Conservation (phyloP, 2,888 invertebrate genomes). For the Ichneumon xanthorius region DNA sequence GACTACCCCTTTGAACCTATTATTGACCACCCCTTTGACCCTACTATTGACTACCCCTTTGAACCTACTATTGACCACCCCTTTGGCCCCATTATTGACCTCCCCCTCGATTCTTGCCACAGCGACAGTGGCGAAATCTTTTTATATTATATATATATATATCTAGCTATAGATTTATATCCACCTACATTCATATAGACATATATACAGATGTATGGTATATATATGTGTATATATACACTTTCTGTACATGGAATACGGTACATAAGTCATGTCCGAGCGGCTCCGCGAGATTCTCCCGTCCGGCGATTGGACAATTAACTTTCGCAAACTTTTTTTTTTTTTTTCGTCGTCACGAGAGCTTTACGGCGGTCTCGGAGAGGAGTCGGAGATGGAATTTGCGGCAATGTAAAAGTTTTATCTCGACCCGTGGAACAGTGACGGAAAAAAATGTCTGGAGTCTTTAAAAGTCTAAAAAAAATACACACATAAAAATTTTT, state of each 20-base stretch:
- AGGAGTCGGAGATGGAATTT: conserved; percentile 20
- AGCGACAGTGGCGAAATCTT: not conserved
- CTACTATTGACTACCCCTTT: too few species aligned
- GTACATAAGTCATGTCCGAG: conserved; percentile 40
- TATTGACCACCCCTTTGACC: too few species aligned
- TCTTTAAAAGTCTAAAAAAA: not conserved
- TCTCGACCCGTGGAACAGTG: not conserved
- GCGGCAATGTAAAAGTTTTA: conserved; percentile 6
- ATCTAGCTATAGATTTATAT: too few species aligned
- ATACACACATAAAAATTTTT: too few species aligned
- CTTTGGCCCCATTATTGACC: too few species aligned
- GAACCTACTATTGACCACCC: too few species aligned
- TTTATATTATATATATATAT: not conserved
- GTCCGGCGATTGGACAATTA: conserved; percentile 48
- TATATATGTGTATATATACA: not conserved
- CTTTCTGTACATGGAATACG: not conserved
- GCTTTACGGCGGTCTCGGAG: conserved; percentile 26
- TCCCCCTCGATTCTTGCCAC: too few species aligned
- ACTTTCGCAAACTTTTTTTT: conserved; percentile 38
- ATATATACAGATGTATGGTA: not conserved
- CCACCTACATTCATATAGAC: not conserved
- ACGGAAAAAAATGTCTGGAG: not conserved
- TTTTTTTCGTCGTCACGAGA: conserved; percentile 6
- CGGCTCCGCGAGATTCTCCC: conserved; percentile 19
- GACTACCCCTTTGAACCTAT: too few species aligned